Percentiles rank a stretch among this genome's conserved stretches.
Conservation (phyloP, 2,888 invertebrate species). For the Mamestra brassicae region DNA sequence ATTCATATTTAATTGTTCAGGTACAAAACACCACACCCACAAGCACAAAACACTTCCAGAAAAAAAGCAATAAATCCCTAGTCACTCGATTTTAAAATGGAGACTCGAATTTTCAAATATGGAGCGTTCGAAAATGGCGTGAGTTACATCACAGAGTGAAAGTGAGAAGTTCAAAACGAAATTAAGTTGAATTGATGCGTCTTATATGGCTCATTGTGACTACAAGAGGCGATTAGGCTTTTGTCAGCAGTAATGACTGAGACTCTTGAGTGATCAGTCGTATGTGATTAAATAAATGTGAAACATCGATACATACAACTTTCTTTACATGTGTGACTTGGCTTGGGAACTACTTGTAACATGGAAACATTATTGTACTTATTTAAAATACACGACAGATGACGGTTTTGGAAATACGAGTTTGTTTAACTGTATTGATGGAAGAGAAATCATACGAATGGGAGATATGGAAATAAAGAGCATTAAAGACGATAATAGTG, state of each 20-base stretch:
- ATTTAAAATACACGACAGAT: not conserved
- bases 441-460: not conserved
- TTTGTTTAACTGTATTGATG: slow-evolving; percentile 4
- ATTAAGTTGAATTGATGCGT: slow-evolving; percentile 77
- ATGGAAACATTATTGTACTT: not conserved
- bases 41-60: not conserved
- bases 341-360: slow-evolving; percentile 3
- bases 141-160: slow-evolving; percentile 69
- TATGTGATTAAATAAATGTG: slow-evolving; percentile 61
- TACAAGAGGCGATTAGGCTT: slow-evolving; percentile 68
- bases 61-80: slow-evolving; percentile 16
- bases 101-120: slow-evolving; percentile 65
- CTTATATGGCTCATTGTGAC: slow-evolving; percentile 73
- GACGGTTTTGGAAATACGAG: not conserved
- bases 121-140: slow-evolving; percentile 66
- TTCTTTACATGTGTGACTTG: slow-evolving; percentile 43
- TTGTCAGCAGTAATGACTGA: slow-evolving; percentile 64
- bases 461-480: too few species aligned
- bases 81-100: slow-evolving; percentile 49
- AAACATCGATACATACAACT: slow-evolving; percentile 52
- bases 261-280: slow-evolving; percentile 50
- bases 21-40: too few species aligned
- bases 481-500: too few species aligned
- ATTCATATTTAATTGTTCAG: too few species aligned
- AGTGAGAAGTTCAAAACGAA: slow-evolving; percentile 72